Evolutionary conservation across 2,888 invertebrate species (phyloP), one percentile per base, ranked within the genome.

Genomic region (Adelognathus sp.): DNA sequence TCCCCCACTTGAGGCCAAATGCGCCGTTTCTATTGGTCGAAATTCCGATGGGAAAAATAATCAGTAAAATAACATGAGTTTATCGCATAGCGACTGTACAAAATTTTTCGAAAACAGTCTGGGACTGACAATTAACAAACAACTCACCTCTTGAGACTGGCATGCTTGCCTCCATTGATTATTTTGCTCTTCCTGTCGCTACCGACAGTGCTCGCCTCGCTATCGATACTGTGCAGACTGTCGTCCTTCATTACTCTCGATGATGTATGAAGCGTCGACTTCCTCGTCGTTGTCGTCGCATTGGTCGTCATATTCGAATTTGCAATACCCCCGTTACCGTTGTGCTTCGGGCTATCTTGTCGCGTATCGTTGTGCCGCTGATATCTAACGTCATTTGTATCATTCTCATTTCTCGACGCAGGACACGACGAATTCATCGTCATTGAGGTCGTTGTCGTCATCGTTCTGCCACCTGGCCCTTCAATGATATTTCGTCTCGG

Each of bases 111-210:
- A n/a, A n/a, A n/a, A n/a, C n/a, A n/a, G n/a, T n/a, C n/a, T n/a
- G n/a, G n/a, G n/a, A n/a, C n/a, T n/a, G n/a, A n/a, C n/a, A n/a
- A n/a, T n/a, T n/a, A n/a, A n/a, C n/a, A 21, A 24, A 11, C 16
- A 16, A 63, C 56, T 83, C 93, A 95, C 96, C 96, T 94, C 91
- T 96, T 96, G 76, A 95, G 92, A 81, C 94, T 93, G 82, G 95
- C 94, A 91, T 95, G 95, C 89, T 95, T 95, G 83, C 94, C 94
- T 81, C 95, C 95, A 90, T 95, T 95, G 87, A 94, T 92, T 80
- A 95, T 93, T 82, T 95, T 92, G 89, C 94, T 95, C 89, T 95
- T 94, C 90, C 94, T 95, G 71, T 95, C 95, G 83, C 92, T 93
- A 74, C 93, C 93, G 81, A 92, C 92, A 75, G 94, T 93, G 63